Percentiles rank a stretch among this genome's conserved stretches.
These are phyloP conservation scores for Drosophila jambulina DNA, from an alignment of 1,140 invertebrate genomes.

Conservation along the genomic window DNA sequence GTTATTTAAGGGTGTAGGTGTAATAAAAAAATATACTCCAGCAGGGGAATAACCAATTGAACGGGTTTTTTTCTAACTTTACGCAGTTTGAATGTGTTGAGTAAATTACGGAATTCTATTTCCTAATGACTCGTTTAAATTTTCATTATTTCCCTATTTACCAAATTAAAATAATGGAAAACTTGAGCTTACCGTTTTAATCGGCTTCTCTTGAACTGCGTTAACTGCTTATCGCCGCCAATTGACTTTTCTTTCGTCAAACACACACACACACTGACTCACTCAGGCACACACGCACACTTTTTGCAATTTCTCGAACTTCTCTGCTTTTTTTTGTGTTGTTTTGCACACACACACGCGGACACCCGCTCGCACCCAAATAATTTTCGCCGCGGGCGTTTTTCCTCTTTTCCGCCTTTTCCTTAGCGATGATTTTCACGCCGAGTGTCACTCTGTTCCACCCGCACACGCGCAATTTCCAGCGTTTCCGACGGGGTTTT, in stretches of 20 bases:
- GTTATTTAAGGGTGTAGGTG: conserved; percentile 24
- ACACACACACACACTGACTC: conserved; percentile 17
- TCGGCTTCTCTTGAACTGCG: conserved; percentile 4
- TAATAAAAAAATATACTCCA: conserved; percentile 4
- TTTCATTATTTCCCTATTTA: not conserved
- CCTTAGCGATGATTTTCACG: conserved; percentile 47
- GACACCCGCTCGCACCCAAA: conserved; percentile 17
- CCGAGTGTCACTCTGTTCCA: conserved; percentile 49
- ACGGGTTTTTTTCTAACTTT: not conserved
- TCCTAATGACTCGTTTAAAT: not conserved
- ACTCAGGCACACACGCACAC: not conserved
- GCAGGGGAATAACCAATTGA: conserved; percentile 9
- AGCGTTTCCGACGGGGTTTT: conserved; percentile 25
- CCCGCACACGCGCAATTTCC: conserved; percentile 60
- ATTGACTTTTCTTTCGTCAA: conserved; percentile 37
- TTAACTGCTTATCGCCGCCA: conserved; percentile 12
- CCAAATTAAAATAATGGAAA: not conserved
- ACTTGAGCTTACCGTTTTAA: conserved; percentile 14
- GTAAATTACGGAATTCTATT: not conserved
- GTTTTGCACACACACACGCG: conserved; percentile 36
- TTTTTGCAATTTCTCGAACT: conserved; percentile 47
- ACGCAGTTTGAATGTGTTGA: not conserved
- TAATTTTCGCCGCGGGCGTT: conserved; percentile 67
- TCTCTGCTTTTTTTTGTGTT: conserved; percentile 37
- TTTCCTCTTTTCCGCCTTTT: conserved; percentile 52